Percentiles rank a stretch among this genome's conserved stretches.
Conservation (phyloP, 1,140 invertebrate species). For the Solenopsis invicta region DNA sequence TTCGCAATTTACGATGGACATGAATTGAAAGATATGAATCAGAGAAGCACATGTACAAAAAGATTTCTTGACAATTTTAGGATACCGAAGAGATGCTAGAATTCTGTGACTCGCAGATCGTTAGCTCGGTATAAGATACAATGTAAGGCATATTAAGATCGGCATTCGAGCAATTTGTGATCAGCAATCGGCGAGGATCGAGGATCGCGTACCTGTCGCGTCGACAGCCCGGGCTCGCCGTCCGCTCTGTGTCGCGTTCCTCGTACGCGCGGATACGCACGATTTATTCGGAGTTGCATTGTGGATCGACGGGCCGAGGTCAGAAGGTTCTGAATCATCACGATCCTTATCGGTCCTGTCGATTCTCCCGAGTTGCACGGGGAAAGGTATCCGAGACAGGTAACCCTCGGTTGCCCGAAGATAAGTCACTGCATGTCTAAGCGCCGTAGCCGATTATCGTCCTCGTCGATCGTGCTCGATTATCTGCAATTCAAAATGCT, state of each 20-base stretch:
- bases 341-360: constrained; percentile 74
- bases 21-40: not conserved
- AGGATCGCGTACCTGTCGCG: constrained; percentile 44
- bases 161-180: constrained; percentile 40
- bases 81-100: not conserved
- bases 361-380: constrained; percentile 69
- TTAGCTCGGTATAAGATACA: not conserved
- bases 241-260: constrained; percentile 1
- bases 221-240: constrained; percentile 2
- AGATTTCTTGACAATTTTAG: not conserved
- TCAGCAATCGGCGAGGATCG: constrained; percentile 1
- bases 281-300: constrained; percentile 53
- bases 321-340: constrained; percentile 71
- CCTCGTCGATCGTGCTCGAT: constrained; percentile 77
- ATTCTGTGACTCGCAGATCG: not conserved
- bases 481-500: constrained; percentile 80
- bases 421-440: constrained; percentile 81
- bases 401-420: constrained; percentile 73
- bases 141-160: constrained; percentile 25
- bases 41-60: not conserved
- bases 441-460: constrained; percentile 76
- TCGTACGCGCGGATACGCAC: constrained; percentile 30
- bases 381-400: constrained; percentile 76
- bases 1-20: not conserved
- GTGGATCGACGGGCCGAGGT: constrained; percentile 68